Percentiles rank a stretch among this genome's conserved stretches.
Conservation (phyloP, 2,113 vertebrate genomes). For the Nannospalax galili region DNA sequence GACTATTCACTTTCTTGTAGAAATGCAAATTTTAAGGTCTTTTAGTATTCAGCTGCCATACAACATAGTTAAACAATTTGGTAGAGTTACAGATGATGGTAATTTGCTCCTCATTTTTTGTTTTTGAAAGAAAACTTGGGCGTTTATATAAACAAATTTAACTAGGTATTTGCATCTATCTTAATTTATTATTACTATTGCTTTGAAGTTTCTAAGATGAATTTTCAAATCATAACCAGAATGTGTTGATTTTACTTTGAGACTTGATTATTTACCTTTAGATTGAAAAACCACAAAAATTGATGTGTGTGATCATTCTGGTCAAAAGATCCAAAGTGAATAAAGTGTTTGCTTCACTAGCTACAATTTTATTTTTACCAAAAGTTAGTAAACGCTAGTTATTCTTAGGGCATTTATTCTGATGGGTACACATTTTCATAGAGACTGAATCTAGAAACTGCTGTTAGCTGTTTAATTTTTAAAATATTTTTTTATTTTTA, state of each 20-base stretch:
- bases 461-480: background rate
- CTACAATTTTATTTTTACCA: slow-evolving; percentile 41
- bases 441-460: slow-evolving; percentile 28
- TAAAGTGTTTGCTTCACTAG: slow-evolving; percentile 2
- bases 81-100: background rate
- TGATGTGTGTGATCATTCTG: background rate
- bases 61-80: background rate
- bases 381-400: background rate
- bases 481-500: no score
- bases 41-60: slow-evolving; percentile 6
- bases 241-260: slow-evolving; percentile 52
- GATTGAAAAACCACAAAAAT: slow-evolving; percentile 29
- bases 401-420: background rate
- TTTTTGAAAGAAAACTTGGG: slow-evolving; percentile 4
- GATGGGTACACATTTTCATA: background rate
- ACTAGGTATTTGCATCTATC: background rate
- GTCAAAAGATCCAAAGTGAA: background rate
- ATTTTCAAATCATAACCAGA: slow-evolving; percentile 46
- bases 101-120: slow-evolving; percentile 13
- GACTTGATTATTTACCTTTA: slow-evolving; percentile 10
- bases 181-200: slow-evolving; percentile 28
- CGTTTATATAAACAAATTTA: slow-evolving; percentile 49
- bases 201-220: slow-evolving; percentile 20
- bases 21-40: slow-evolving; percentile 1
- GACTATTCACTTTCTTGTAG: slow-evolving; percentile 24